A percentile compares a stretch with the other conserved stretches of the same genome.
Conservation (phyloP, 2,888 invertebrate species). For the Elegia similella region DNA sequence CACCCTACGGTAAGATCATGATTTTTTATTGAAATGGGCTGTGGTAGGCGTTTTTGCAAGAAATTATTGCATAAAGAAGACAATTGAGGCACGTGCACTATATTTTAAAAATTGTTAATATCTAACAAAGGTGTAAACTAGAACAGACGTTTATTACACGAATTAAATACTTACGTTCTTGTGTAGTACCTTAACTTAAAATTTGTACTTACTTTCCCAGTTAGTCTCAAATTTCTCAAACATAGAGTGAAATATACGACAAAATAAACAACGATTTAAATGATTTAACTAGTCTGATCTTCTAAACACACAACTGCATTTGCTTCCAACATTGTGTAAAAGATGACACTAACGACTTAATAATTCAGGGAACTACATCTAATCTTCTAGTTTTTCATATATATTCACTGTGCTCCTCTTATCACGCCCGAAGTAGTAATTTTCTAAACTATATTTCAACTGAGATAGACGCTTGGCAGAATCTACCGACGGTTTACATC, state of each 20-base stretch:
- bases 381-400: neutral
- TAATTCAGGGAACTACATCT: conserved; percentile 3
- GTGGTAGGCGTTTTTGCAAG: conserved; percentile 45
- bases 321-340: neutral
- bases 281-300: too few relatives aligned
- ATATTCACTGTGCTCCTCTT: conserved; percentile 18
- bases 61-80: neutral
- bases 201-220: too few relatives aligned
- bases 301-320: neutral
- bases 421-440: conserved; percentile 32
- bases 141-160: too few relatives aligned
- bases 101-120: neutral
- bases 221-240: too few relatives aligned
- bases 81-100: neutral
- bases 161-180: too few relatives aligned
- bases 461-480: conserved; percentile 37
- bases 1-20: conserved; percentile 59
- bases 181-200: too few relatives aligned
- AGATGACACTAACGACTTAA: neutral
- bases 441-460: conserved; percentile 40
- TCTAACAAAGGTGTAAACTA: too few relatives aligned
- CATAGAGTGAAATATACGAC: too few relatives aligned
- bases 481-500: conserved; percentile 30
- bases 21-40: conserved; percentile 46
- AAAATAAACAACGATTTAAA: too few relatives aligned